Base-by-base conservation (phyloP, 2,888 invertebrate species). In the Limnephilus auricula region DNA sequence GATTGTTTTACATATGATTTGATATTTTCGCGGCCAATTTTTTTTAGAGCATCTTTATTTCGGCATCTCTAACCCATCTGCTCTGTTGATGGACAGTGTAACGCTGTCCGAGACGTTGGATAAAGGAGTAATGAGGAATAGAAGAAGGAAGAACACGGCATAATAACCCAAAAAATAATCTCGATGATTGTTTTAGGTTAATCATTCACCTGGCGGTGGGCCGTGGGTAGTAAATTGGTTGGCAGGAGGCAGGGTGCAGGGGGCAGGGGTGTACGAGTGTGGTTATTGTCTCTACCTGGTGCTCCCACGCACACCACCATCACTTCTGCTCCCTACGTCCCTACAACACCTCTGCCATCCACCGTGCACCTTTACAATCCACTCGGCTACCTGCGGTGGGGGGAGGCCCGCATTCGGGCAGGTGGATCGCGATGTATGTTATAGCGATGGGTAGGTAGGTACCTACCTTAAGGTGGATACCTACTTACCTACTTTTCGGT, bases 341-440 rank as follows among this genome's bases (percentile, higher is more conserved):
- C 45, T 45, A 45, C 45, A 45, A 45, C 45, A n/a, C 65, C n/a
- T 65, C 65, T 65, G 2, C 25, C 25, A n/a, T 65, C 65, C 65
- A 10, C 65, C 65, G 65, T 65, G 65, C 65, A 65, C 65, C 65
- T 65, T 65, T 65, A 65, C 25, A 65, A 65, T 90, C 93, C 89
- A 93, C 93, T 93, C 92, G 92, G 93, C 93, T 90, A 93, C 93
- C 91, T 93, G 92, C 92, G 91, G 93, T 91, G 91, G 91, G 93
- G 93, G 30, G 91, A 91, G 92, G 93, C 90, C 79, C 86, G 31
- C 50, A 37, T n/a, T 84, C 37, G 34, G 31, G 87, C 87, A 87
- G 89, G 92, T 90, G 90, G 86, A 87, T 87, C 31, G 65, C 50
- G 30, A 13, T n/a, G 31, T 45, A 18, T 12, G 3, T 30, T 13